Evolutionary conservation across 2,888 invertebrate genomes (phyloP).

Genomic region (Leptopterna dolabrata): DNA sequence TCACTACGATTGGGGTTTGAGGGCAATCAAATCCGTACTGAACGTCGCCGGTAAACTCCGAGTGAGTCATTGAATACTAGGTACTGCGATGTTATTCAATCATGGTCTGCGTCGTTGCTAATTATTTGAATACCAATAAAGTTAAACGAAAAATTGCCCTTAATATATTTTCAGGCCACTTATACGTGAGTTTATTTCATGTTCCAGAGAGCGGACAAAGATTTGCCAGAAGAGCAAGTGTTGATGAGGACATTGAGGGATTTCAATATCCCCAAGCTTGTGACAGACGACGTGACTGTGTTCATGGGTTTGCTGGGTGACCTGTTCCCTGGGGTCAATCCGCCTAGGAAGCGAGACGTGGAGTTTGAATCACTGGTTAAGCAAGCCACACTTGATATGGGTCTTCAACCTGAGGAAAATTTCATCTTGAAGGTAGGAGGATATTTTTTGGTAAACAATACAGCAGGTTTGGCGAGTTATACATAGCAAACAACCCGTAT

Average conservation of each 20-base stretch:
- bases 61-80: conserved; percentile 68
- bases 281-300: conserved; percentile 90
- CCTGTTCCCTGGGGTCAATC: conserved; percentile 90
- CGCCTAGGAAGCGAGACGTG: conserved; percentile 85
- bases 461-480: too few species aligned
- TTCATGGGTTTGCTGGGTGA: conserved; percentile 96
- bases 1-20: conserved; percentile 96
- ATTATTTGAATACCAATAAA: too few species aligned
- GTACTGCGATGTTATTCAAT: neutral
- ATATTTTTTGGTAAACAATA: too few species aligned
- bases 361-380: conserved; percentile 86
- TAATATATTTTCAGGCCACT: too few species aligned
- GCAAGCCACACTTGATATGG: conserved; percentile 82
- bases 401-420: conserved; percentile 90
- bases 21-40: conserved; percentile 94
- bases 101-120: too few species aligned
- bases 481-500: too few species aligned
- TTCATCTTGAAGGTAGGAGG: conserved; percentile 85
- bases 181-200: neutral
- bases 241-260: conserved; percentile 93
- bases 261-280: conserved; percentile 94
- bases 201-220: conserved; percentile 75
- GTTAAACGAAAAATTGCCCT: too few species aligned
- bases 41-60: conserved; percentile 94
- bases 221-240: conserved; percentile 90